These are phyloP conservation scores for Mantis religiosa DNA, from an alignment of 2,888 invertebrate species.

Conservation along the genomic window DNA sequence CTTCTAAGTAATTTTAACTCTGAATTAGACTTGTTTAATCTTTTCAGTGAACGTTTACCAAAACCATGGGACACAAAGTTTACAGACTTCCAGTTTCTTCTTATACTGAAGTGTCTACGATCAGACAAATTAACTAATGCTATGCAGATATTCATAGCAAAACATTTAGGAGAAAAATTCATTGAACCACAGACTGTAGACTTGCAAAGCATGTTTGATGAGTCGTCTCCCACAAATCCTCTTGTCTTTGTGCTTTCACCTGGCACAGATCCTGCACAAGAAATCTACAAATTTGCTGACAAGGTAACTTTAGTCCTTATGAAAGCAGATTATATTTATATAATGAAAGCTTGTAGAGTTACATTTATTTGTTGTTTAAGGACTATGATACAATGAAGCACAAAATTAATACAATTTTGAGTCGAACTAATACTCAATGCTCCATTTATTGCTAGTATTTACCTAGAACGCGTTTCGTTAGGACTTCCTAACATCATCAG, in stretches of 20 bases:
- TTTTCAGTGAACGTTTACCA: constrained; percentile 59
- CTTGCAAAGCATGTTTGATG: constrained; percentile 72
- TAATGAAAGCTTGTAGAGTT: no score
- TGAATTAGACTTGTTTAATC: constrained; percentile 27
- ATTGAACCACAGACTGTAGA: constrained; percentile 84
- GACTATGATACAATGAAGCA: no score
- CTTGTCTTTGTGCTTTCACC: constrained; percentile 85
- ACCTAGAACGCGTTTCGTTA: no score
- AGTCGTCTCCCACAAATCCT: constrained; percentile 73
- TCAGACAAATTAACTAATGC: constrained; percentile 80
- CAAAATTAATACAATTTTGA: no score
- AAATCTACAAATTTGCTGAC: constrained; percentile 79
- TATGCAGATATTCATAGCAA: constrained; percentile 69
- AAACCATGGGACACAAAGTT: constrained; percentile 59
- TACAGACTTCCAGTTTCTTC: constrained; percentile 69
- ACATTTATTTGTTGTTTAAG: no score
- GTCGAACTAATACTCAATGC: no score
- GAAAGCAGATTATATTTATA: neutral
- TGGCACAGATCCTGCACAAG: constrained; percentile 83
- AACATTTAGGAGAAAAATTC: constrained; percentile 70
- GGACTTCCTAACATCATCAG: no score
- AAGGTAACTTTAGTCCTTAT: constrained; percentile 40
- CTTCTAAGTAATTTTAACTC: neutral
- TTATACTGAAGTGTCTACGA: constrained; percentile 73
- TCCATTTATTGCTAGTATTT: no score